These are phyloP conservation scores for Macrobrachium rosenbergii DNA, from an alignment of 1,140 invertebrate genomes.

Conservation along the genomic window DNA sequence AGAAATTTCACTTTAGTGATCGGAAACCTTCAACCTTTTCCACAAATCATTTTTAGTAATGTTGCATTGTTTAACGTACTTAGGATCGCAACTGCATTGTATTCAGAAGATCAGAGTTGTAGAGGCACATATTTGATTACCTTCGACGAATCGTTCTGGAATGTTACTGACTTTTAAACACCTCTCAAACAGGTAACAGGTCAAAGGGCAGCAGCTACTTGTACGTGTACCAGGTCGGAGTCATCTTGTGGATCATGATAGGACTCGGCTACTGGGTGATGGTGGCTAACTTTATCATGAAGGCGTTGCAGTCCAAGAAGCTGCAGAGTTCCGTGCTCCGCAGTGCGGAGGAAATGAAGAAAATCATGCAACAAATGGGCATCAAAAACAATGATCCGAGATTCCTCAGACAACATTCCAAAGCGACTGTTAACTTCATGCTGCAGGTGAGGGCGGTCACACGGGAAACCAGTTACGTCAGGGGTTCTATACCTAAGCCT, in stretches of 20 bases:
- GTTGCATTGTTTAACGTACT: too few relatives aligned
- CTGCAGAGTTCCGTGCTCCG: conserved; percentile 52
- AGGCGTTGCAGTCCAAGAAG: conserved; percentile 72
- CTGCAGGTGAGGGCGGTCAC: conserved; percentile 62
- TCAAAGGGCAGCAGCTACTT: conserved; percentile 62
- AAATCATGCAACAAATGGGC: conserved; percentile 57
- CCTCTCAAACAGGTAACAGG: neutral
- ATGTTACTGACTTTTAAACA: neutral
- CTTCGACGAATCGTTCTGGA: neutral
- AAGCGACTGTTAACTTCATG: conserved; percentile 63
- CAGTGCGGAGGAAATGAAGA: conserved; percentile 64
- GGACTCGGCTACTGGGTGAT: conserved; percentile 91
- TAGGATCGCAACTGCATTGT: too few relatives aligned
- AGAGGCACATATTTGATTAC: neutral
- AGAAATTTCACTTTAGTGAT: too few relatives aligned
- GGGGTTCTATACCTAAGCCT: neutral
- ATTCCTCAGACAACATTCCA: conserved; percentile 62
- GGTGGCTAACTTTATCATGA: conserved; percentile 89
- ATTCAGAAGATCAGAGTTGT: neutral
- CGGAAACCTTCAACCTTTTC: too few relatives aligned
- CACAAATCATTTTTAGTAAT: too few relatives aligned
- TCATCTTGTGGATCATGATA: conserved; percentile 87
- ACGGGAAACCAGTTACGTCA: too few relatives aligned
- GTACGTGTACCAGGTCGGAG: conserved; percentile 81
- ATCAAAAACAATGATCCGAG: conserved; percentile 56